Conservation (phyloP, 1,140 invertebrate genomes). For the Eulimnadia texana region DNA sequence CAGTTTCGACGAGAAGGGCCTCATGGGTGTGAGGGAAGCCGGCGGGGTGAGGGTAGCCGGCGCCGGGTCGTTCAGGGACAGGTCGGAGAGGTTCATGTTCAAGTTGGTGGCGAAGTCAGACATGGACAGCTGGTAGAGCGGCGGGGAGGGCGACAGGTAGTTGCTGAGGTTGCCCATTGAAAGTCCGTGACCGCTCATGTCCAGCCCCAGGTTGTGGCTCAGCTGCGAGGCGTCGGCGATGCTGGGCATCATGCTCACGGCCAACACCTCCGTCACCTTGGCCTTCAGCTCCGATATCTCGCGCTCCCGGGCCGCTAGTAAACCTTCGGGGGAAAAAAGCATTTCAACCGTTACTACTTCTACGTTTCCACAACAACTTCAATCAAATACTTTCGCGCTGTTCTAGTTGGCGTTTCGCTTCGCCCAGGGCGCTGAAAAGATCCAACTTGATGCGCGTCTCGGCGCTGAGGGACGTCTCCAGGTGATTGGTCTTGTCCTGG, state of each 20-base stretch:
- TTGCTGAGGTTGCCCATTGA: slow-evolving; percentile 17
- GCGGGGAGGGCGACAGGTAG: slow-evolving; percentile 21
- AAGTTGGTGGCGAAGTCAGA: slow-evolving; percentile 1
- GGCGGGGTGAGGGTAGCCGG: background rate
- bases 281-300: slow-evolving; percentile 80
- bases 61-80: slow-evolving; percentile 6
- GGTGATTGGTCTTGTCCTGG: slow-evolving; percentile 72
- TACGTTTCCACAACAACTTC: background rate
- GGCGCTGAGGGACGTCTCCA: slow-evolving; percentile 83
- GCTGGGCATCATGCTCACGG: slow-evolving; percentile 56
- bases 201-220: slow-evolving; percentile 9
- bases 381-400: slow-evolving; percentile 70
- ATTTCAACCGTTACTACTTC: background rate
- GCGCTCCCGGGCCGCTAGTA: slow-evolving; percentile 66
- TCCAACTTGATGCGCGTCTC: slow-evolving; percentile 87
- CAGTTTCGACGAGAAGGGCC: slow-evolving; percentile 18
- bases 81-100: slow-evolving; percentile 8
- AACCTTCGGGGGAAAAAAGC: slow-evolving; percentile 34
- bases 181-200: slow-evolving; percentile 13
- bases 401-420: slow-evolving; percentile 81
- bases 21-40: background rate
- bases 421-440: slow-evolving; percentile 86
- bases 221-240: slow-evolving; percentile 20
- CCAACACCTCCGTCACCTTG: slow-evolving; percentile 78
- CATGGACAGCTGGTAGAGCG: slow-evolving; percentile 21